Conservation (phyloP, 2,797 vertebrate genomes). For the Muscicapa striata region DNA sequence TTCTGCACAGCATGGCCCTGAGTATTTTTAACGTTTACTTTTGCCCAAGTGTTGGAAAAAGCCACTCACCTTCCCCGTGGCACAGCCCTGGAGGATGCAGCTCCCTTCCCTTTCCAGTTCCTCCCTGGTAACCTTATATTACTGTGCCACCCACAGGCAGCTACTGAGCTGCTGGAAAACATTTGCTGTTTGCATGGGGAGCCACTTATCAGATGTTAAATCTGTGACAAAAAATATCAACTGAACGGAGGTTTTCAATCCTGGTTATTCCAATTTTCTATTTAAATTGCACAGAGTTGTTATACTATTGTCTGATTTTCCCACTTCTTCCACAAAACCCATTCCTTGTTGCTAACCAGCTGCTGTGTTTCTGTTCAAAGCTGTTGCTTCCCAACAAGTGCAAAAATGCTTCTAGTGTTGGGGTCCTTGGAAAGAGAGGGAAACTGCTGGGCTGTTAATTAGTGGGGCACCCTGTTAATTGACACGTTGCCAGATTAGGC, state of each 20-base stretch:
- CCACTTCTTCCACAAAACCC: background rate
- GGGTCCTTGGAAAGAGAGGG: background rate
- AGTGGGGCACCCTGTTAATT: accelerated
- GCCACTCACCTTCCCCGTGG: background rate
- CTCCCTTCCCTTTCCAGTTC: background rate
- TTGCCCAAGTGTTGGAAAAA: background rate
- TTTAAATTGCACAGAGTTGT: background rate
- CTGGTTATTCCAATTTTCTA: background rate
- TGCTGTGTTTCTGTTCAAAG: background rate
- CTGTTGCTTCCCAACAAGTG: background rate
- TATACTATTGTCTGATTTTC: background rate
- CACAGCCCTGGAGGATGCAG: accelerated
- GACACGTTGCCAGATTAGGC: background rate
- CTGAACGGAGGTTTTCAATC: background rate
- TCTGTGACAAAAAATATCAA: background rate
- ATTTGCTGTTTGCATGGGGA: background rate
- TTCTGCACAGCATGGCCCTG: accelerated
- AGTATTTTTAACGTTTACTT: background rate
- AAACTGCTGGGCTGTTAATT: background rate
- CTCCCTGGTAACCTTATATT: background rate
- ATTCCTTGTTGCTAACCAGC: background rate
- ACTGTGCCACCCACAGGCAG: constrained; percentile 61
- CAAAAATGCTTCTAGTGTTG: background rate
- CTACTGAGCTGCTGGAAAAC: background rate
- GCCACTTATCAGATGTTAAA: background rate